Evolutionary conservation across 2,113 vertebrate species (phyloP), one percentile per base, ranked within the genome.

Genomic region (Brienomyrus longianalis): DNA sequence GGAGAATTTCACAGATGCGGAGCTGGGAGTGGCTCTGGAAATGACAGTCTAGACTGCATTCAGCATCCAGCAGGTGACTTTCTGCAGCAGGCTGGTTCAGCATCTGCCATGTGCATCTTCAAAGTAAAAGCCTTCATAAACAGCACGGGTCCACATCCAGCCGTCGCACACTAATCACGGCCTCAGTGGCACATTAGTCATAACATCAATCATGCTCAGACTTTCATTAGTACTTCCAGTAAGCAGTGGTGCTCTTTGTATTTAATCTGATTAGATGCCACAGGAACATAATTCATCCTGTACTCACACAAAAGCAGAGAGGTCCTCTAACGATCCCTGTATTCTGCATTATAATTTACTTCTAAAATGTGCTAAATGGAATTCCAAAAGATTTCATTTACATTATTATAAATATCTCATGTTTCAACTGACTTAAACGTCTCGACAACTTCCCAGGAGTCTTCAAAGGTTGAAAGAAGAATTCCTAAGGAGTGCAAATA

Each of bases 241-340:
- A 80, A 80, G 74, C 74, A 80, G 74, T 19, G 74, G 35, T 80
- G 35, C 74, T 80, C 35, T 80, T 43, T 80, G 35, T 80, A 80
- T 80, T 43, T 80, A 80, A 80, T 80, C 74, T 80, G 74, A 80
- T 80, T 80, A 80, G 74, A 80, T 80, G 74, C 74, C 74, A 80
- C 74, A 39, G 74, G 74, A 80, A 80, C 35, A 19, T 80, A 35
- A 43, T 80, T 80, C 7, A 80, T 80, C 62, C 31, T 70, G 62
- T 70, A 70, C n/a, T 27, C 62, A 31, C 62, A 70, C 74, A 80
- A 80, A 80, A 80, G 74, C 74, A 43, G 74, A 43, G 17, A 39
- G 74, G 74, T 39, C 74, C 35, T 80, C 74, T 80, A 39, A 43
- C 10, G 6, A 39, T 80, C 74, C 13, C 31, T 80, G 35, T 80